Base-by-base conservation (phyloP, 2,113 vertebrate species). In the Cervus canadensis region DNA sequence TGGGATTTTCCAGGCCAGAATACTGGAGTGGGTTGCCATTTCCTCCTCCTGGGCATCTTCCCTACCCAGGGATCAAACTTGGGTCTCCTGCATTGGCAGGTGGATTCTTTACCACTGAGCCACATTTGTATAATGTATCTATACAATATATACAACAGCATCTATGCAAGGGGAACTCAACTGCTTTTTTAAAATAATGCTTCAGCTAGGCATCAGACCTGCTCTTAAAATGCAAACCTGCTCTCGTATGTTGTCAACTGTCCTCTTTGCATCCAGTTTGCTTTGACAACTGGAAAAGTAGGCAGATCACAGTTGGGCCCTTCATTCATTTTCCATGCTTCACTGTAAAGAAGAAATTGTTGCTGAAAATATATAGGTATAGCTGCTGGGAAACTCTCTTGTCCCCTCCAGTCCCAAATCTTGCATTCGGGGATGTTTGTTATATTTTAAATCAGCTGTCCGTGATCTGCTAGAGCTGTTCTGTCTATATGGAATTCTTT, bases 311-410 rank as follows among this genome's bases (percentile, higher is more conserved):
- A 40, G 28, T 1, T 0, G 33, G 71, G 16, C 57, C 78, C 50
- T 90, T 89, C 86, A 81, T 89, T 92, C 89, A 17, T 87, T 57
- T 30, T 67, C 71, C 62, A 40, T 6, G 57, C 87, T 43, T 87
- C 5, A 5, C 81, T 50, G 21, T 52, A 54, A 86, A 67, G 36
- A 81, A 89, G 43, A 83, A 60, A 89, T 30, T 48, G n/a, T 52
- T 56, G 60, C 28, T 52, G 64, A 36, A 87, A 83, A 92, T 19
- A 50, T 25, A 26, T 5, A 57, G 25, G 16, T 79, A 8, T n/a
- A 10, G 52, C 56, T 82, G 78, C 78, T n/a, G 50, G 30, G 30
- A 87, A 62, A 48, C 12, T 54, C 64, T 48, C 76, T 30, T 52
- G 33, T 87, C 48, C 10, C 40, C 57, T 67, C 15, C 1, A 4